phyloP scores from a whole-genome alignment of 2,113 vertebrate genomes.

The Narcine bancroftii region DNA sequence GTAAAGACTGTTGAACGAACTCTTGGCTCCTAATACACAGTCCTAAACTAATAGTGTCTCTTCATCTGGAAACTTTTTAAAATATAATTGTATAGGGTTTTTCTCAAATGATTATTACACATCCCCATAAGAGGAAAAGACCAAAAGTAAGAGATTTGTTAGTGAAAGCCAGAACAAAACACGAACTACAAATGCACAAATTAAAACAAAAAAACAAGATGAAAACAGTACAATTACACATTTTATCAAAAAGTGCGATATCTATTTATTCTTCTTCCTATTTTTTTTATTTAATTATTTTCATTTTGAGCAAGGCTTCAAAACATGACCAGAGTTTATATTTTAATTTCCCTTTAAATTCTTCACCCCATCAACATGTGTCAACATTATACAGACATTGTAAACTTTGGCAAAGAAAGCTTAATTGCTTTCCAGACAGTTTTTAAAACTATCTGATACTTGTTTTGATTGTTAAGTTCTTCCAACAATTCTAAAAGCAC shows the following conservation, averaged over 20 bases:
- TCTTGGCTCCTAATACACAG: neutral
- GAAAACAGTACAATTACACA: neutral
- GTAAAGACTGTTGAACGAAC: neutral
- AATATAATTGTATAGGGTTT: no score
- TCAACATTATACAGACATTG: neutral
- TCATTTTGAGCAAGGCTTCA: no score
- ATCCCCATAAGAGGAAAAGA: neutral
- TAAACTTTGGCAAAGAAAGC: neutral
- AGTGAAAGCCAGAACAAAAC: neutral
- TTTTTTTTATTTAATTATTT: no score
- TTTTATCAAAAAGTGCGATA: neutral
- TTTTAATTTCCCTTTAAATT: neutral
- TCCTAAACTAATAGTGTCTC: neutral
- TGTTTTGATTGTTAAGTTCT: neutral
- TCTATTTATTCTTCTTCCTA: no score
- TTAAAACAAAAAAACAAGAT: neutral
- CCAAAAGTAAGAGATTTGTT: neutral
- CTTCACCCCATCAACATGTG: neutral
- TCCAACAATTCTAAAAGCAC: neutral
- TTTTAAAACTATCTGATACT: neutral
- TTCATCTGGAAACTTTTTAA: no score
- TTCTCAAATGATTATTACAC: neutral
- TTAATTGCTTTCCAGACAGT: no score
- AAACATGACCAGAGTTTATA: neutral
- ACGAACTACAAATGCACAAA: neutral